These are phyloP conservation scores for Neoaliturus tenellus DNA, from an alignment of 2,888 invertebrate species.

Conservation along the genomic window DNA sequence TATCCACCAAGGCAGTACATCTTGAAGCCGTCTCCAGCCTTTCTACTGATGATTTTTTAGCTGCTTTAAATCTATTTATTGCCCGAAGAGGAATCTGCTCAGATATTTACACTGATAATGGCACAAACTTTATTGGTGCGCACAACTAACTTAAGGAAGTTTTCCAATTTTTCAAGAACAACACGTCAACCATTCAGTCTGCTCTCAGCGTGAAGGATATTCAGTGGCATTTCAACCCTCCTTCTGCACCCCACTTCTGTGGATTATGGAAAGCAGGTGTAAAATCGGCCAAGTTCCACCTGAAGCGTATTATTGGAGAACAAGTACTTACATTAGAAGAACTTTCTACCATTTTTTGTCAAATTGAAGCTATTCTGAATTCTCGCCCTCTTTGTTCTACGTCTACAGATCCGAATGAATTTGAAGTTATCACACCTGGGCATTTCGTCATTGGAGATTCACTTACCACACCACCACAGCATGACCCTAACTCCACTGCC, in stretches of 20 bases:
- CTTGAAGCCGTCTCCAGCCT: slow-evolving; percentile 59
- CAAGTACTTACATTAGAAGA: background rate
- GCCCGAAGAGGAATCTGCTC: slow-evolving; percentile 59
- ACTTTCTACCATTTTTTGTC: background rate
- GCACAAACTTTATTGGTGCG: slow-evolving; percentile 63
- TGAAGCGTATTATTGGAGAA: background rate
- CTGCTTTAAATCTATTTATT: slow-evolving; percentile 60
- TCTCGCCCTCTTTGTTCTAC: background rate
- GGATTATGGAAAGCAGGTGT: slow-evolving; percentile 66
- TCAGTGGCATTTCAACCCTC: slow-evolving; percentile 65
- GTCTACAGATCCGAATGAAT: background rate
- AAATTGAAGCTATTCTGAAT: background rate
- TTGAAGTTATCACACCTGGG: background rate
- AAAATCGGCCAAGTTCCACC: slow-evolving; percentile 37
- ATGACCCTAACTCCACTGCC: too few species aligned
- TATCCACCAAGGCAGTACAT: slow-evolving; percentile 60
- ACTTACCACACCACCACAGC: too few species aligned
- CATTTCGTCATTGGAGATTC: background rate
- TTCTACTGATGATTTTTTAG: slow-evolving; percentile 49
- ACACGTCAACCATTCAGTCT: background rate
- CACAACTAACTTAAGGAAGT: slow-evolving; percentile 11
- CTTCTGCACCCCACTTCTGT: slow-evolving; percentile 63
- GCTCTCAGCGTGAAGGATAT: slow-evolving; percentile 52
- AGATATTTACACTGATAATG: slow-evolving; percentile 61
- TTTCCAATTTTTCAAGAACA: background rate